These are phyloP conservation scores for Thalpophila matura DNA, from an alignment of 2,888 invertebrate genomes.

Conservation along the genomic window DNA sequence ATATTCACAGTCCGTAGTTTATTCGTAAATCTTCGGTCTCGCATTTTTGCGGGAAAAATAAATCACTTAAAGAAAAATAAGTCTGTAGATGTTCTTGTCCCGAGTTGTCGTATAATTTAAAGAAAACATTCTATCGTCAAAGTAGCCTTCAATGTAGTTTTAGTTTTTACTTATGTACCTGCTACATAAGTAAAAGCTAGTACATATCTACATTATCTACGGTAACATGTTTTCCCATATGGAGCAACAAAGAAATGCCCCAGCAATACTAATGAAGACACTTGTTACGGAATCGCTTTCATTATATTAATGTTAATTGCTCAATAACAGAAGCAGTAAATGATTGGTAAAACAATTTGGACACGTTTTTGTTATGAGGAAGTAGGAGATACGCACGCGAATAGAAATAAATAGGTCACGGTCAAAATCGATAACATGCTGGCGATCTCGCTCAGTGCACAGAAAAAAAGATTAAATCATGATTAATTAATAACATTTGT, in stretches of 20 bases:
- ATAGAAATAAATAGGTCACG: conserved; percentile 73
- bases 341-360: conserved; percentile 40
- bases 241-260: conserved; percentile 48
- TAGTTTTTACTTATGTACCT: too few species aligned
- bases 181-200: too few species aligned
- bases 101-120: too few species aligned
- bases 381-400: conserved; percentile 50
- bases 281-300: conserved; percentile 40
- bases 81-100: too few species aligned
- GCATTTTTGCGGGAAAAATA: too few species aligned
- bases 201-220: background rate
- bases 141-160: too few species aligned
- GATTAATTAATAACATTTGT: conserved; percentile 16
- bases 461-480: conserved; percentile 47
- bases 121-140: too few species aligned
- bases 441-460: conserved; percentile 35
- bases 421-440: conserved; percentile 71
- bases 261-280: conserved; percentile 43
- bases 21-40: too few species aligned
- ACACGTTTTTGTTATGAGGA: conserved; percentile 43
- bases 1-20: too few species aligned
- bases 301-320: conserved; percentile 37
- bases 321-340: conserved; percentile 37
- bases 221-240: conserved; percentile 19
- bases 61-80: too few species aligned